Evolutionary conservation across 2,113 vertebrate species (phyloP).

Genomic region (Apteryx owenii): DNA sequence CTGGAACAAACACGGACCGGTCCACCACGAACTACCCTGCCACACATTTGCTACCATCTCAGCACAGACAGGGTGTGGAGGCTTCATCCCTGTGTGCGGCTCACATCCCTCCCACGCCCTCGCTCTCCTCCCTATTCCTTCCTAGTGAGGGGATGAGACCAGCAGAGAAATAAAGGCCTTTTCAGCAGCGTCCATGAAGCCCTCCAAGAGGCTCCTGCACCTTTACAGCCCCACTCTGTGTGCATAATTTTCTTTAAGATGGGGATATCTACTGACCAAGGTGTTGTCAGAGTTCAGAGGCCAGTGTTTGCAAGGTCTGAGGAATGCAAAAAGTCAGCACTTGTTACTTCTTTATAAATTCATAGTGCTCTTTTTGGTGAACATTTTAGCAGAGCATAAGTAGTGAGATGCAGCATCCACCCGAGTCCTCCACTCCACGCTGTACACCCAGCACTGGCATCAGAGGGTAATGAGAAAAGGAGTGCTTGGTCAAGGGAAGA

Average conservation of each 20-base stretch:
- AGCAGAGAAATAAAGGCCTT: not conserved
- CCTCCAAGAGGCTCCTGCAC: not conserved
- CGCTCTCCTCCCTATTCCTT: not conserved
- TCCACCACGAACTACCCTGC: rapidly evolving
- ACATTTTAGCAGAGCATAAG: not conserved
- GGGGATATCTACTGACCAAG: not conserved
- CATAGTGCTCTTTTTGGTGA: not conserved
- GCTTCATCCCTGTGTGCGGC: not conserved
- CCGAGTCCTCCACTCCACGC: not conserved
- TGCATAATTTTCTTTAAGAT: not conserved
- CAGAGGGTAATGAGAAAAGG: not conserved
- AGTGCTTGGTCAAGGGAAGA: rapidly evolving
- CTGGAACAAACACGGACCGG: not conserved
- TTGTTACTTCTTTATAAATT: not conserved
- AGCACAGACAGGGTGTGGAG: not conserved
- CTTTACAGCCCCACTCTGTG: not conserved
- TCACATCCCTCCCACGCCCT: not conserved
- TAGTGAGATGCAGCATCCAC: not conserved
- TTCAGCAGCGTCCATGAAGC: not conserved
- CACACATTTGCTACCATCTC: not conserved
- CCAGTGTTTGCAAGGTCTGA: not conserved
- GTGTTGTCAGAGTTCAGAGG: not conserved
- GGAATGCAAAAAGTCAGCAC: not conserved
- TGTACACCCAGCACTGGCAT: not conserved
- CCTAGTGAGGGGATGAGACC: not conserved